A percentile compares a stretch with the other conserved stretches of the same genome.
These are phyloP conservation scores for Tetrapedia diversipes DNA, from an alignment of 2,888 invertebrate species.

Conservation along the genomic window DNA sequence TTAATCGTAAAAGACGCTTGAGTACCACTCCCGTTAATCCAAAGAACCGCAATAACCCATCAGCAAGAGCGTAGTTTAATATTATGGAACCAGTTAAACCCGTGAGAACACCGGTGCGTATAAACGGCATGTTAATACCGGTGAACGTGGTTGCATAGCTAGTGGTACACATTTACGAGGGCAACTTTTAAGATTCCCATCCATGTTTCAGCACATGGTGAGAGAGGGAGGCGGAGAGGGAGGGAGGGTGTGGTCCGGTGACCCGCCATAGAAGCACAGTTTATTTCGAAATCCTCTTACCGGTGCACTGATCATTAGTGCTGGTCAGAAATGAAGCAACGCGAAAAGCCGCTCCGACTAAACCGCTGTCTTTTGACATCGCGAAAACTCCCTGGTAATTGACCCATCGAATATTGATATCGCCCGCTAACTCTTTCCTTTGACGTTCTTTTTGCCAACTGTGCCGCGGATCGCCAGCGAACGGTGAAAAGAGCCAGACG, in stretches of 20 bases:
- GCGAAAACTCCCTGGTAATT: constrained; percentile 10
- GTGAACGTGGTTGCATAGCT: neutral
- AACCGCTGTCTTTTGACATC: neutral
- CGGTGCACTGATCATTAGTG: constrained; percentile 23
- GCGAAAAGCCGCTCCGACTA: constrained; percentile 2
- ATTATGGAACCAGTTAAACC: neutral
- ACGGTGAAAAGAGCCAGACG: too few relatives aligned
- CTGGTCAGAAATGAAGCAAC: constrained; percentile 28
- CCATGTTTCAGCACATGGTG: neutral
- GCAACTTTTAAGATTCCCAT: constrained; percentile 20
- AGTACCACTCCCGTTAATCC: neutral
- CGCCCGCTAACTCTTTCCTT: neutral
- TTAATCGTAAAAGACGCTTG: neutral
- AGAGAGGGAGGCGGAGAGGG: too few relatives aligned
- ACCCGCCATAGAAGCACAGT: neutral
- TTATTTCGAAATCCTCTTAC: constrained; percentile 52
- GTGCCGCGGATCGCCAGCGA: too few relatives aligned
- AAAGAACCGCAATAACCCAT: neutral
- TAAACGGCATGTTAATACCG: neutral
- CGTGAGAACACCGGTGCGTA: neutral
- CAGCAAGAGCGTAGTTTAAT: neutral
- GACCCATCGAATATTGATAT: neutral
- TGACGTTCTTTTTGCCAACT: neutral
- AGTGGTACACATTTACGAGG: neutral
- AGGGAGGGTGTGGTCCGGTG: too few relatives aligned